Evolutionary conservation across 2,797 vertebrate genomes (phyloP).

Genomic region (Aldrovandia affinis): DNA sequence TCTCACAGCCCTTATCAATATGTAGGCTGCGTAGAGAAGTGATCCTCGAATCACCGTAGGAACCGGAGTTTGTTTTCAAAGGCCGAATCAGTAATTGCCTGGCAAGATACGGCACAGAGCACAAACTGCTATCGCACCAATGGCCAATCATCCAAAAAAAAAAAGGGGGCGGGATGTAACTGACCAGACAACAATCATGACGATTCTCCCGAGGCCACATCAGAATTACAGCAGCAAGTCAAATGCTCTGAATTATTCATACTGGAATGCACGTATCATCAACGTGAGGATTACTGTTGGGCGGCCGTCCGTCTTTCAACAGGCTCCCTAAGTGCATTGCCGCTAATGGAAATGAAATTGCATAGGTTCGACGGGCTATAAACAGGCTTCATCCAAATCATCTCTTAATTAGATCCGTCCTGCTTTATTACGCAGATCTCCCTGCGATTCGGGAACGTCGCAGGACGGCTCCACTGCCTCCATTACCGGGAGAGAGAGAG

Average conservation of each 20-base stretch:
- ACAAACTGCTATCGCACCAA: neutral
- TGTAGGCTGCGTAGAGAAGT: neutral
- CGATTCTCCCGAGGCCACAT: neutral
- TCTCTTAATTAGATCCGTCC: slow-evolving; percentile 72
- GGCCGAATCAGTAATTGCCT: neutral
- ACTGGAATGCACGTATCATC: neutral
- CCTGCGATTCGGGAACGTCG: slow-evolving; percentile 65
- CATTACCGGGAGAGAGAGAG: slow-evolving; percentile 83
- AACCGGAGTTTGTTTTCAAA: neutral
- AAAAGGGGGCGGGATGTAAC: neutral
- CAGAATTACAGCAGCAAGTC: slow-evolving; percentile 43
- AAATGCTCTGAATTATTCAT: slow-evolving; percentile 2
- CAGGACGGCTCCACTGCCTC: slow-evolving; percentile 66
- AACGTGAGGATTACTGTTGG: slow-evolving; percentile 12
- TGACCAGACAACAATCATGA: neutral
- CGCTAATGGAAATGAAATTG: slow-evolving; percentile 62
- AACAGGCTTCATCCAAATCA: slow-evolving; percentile 64
- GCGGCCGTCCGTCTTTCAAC: slow-evolving; percentile 39
- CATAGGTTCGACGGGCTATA: slow-evolving; percentile 63
- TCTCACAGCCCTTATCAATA: slow-evolving; percentile 7
- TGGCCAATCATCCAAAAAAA: neutral
- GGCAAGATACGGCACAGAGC: neutral
- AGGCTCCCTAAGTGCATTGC: slow-evolving; percentile 48
- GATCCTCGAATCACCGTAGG: neutral
- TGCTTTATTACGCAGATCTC: slow-evolving; percentile 56